Evolutionary conservation across 1,140 invertebrate genomes (phyloP).

Genomic region (Tribolium madens): DNA sequence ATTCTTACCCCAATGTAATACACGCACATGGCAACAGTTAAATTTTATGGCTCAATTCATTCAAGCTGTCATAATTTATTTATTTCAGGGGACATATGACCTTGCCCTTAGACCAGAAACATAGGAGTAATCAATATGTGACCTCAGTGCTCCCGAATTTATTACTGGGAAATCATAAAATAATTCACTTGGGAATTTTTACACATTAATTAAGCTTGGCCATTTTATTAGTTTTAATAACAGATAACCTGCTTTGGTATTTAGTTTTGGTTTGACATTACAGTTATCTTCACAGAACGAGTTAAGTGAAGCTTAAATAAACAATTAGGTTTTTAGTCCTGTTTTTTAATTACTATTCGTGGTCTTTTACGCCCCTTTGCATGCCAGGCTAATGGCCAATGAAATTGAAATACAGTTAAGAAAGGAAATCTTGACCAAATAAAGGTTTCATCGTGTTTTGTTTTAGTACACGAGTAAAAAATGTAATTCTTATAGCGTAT

Average conservation of each 20-base stretch:
- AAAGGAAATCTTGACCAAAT: background rate
- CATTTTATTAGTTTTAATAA: no score
- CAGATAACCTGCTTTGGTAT: background rate
- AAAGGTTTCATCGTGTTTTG: background rate
- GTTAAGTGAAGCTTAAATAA: slow-evolving; percentile 11
- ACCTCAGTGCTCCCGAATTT: no score
- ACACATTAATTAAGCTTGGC: no score
- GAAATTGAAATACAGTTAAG: background rate
- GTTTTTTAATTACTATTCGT: background rate
- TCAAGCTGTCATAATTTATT: background rate
- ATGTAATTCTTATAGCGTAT: background rate
- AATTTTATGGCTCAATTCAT: background rate
- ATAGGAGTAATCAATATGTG: background rate
- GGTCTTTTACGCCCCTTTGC: background rate
- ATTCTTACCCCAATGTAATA: slow-evolving; percentile 18
- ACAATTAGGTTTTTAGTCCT: slow-evolving; percentile 5
- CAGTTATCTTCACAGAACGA: slow-evolving; percentile 22
- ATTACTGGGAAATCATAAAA: no score
- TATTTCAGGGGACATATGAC: background rate
- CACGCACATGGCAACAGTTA: slow-evolving; percentile 36
- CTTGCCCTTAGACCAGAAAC: slow-evolving; percentile 11
- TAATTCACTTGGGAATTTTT: no score
- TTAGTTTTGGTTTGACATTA: slow-evolving; percentile 11
- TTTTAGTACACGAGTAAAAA: background rate
- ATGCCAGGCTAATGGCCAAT: background rate